Evolutionary conservation across 2,797 vertebrate genomes (phyloP).

Genomic region (Phrynocephalus vlangalii): DNA sequence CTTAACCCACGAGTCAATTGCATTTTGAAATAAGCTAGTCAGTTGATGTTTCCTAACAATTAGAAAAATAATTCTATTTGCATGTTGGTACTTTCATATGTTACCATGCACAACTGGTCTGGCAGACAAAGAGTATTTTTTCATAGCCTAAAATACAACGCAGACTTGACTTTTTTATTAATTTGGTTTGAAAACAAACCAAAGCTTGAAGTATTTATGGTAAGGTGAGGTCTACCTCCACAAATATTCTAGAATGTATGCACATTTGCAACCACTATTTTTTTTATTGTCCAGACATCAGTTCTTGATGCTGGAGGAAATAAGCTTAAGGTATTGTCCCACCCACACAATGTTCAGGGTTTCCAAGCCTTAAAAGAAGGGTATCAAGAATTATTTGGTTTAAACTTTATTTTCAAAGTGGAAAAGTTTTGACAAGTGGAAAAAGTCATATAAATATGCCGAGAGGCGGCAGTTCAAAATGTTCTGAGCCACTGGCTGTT

Average conservation of each 20-base stretch:
- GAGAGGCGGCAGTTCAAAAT: not conserved
- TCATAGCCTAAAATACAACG: not conserved
- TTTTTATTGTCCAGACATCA: not conserved
- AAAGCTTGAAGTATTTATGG: not conserved
- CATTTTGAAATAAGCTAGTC: not conserved
- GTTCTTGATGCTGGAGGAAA: not conserved
- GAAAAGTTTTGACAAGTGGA: constrained; percentile 14
- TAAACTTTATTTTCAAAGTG: not conserved
- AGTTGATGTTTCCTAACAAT: not conserved
- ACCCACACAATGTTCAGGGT: not conserved
- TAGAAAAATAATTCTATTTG: not conserved
- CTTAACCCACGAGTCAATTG: not conserved
- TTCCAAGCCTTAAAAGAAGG: not conserved
- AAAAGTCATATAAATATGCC: not conserved
- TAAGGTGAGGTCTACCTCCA: not conserved
- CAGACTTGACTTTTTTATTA: not conserved
- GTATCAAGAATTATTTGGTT: not conserved
- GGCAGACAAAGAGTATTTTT: not conserved
- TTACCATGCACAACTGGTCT: not conserved
- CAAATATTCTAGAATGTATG: not conserved
- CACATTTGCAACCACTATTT: not conserved
- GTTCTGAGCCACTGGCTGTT: constrained; percentile 2
- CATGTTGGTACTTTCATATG: not conserved
- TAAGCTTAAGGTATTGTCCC: not conserved
- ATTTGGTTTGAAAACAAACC: not conserved